Evolutionary conservation across 2,797 vertebrate species (phyloP), one percentile per base, ranked within the genome.

Genomic region (Galagoides demidoff): DNA sequence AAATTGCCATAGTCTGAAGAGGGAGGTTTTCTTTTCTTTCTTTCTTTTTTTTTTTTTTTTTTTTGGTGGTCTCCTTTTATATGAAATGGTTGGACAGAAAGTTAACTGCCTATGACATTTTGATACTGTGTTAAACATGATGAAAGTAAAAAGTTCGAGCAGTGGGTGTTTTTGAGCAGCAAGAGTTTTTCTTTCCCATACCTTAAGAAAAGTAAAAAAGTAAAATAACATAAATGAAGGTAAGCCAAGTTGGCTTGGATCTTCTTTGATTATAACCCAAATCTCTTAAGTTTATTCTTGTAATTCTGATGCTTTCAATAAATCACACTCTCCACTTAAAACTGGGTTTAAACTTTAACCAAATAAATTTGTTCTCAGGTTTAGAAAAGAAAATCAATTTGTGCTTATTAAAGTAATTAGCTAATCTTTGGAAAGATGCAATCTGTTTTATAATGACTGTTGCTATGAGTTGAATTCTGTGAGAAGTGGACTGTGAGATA

Each of bases 1-100:
- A 96, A 34, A 14, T 83, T 98, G 98, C 98, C 97, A 90, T 68
- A 98, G 98, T 98, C 98, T 98, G 98, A 98, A 98, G 98, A 97
- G 96, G 98, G 96, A 97, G 98, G 96, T 74, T 92, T 52, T 4
- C 16, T 16, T 52, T 78, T 85, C 76, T 55, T 81, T 52, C 76
- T 55, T 81, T 52, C 1, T 49, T 4, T 49, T 78, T 85, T 78
- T 55, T 81, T n/a, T n/a, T 49, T 4, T 49, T 16, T 52, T 78
- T 85, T 78, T 55, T 81, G 89, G 96, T 98, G 97, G 98, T 98
- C 97, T 98, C 92, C 94, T 98, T 93, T 98, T 98, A 97, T 96
- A 98, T 98, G 98, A 97, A 96, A 95, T 98, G 98, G 98, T 98
- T 97, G 93, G 81, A 98, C 98, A 98, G 77, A 63, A 88, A 34